Evolutionary conservation across 1,140 invertebrate species (phyloP), one percentile per base, ranked within the genome.

Genomic region (Drosophila hydei): DNA sequence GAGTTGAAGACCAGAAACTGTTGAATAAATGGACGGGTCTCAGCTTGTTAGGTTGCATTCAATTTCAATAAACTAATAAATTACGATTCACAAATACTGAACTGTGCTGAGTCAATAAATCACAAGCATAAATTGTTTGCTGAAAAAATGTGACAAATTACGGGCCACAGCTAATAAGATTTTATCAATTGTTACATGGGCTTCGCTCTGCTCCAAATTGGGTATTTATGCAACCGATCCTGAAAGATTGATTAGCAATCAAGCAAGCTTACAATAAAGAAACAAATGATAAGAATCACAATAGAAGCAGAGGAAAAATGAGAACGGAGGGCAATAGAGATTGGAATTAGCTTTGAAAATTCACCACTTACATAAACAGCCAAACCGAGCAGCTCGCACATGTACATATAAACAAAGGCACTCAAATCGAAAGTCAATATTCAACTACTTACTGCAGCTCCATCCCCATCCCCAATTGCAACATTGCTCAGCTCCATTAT

Each of bases 401-500:
- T 30, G 7, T 14, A 14, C 14, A 6, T 40, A 40, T 5, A 7
- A 14, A 0, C 14, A n/a, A 8, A 3, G 4, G 6, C 1, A 60
- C 9, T 12, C 9, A 3, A 9, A 1, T 3, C 6, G 5, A 19
- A 11, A 38, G n/a, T 47, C 11, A 12, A 3, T 36, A 42, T 8
- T 27, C 18, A 18, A 23, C 38, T 9, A 76, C 60, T 83, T 59
- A 83, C 56, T n/a, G 12, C 0, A 11, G 2, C 21, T 33, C 9
- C 30, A 11, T 47, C 6, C 12, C 36, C 62, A 33, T 72, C 51
- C 16, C 76, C 74, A 30, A 81, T 23, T 14, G 77, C 56, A 36
- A 87, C 75, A 72, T 63, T 88, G 27, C 56, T 72, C 0, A 87
- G 50, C 56, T 87, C 81, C 81, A 87, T 84, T n/a, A 65, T 65